phyloP scores from a whole-genome alignment of 2,797 vertebrate genomes.

The Trachops cirrhosus region DNA sequence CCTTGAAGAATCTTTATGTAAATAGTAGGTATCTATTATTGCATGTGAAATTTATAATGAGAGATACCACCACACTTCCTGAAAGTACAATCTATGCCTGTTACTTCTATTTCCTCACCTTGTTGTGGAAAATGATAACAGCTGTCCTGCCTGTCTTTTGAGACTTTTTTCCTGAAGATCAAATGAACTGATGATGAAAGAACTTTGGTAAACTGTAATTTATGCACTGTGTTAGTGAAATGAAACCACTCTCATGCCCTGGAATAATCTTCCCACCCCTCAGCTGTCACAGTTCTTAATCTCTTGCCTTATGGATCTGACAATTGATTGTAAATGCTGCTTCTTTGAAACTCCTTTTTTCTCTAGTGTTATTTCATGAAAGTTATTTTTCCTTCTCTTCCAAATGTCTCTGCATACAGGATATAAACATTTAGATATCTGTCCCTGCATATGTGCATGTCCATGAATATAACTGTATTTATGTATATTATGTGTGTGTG shows the following conservation, averaged over 20 bases:
- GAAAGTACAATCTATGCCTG: background rate
- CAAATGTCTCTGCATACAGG: background rate
- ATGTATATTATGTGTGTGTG: background rate
- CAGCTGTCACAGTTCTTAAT: background rate
- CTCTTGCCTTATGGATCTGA: background rate
- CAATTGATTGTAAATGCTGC: background rate
- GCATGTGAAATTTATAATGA: conserved; percentile 48
- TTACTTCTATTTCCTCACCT: background rate
- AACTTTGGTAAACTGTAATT: background rate
- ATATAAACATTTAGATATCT: background rate
- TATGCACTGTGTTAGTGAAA: background rate
- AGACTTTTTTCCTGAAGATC: background rate
- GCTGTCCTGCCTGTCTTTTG: background rate
- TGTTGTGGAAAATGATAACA: conserved; percentile 14
- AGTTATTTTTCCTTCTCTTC: background rate
- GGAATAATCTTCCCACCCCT: background rate
- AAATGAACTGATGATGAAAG: conserved; percentile 40
- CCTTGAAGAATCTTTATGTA: conserved; percentile 54
- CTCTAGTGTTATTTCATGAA: background rate
- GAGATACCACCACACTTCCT: conserved; percentile 28
- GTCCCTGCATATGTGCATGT: background rate
- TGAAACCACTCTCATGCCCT: background rate
- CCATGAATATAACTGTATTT: background rate
- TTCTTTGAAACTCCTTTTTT: background rate
- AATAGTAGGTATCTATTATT: conserved; percentile 56